Evolutionary conservation across 1,140 invertebrate genomes (phyloP).

Genomic region (Drosophila arawakana): DNA sequence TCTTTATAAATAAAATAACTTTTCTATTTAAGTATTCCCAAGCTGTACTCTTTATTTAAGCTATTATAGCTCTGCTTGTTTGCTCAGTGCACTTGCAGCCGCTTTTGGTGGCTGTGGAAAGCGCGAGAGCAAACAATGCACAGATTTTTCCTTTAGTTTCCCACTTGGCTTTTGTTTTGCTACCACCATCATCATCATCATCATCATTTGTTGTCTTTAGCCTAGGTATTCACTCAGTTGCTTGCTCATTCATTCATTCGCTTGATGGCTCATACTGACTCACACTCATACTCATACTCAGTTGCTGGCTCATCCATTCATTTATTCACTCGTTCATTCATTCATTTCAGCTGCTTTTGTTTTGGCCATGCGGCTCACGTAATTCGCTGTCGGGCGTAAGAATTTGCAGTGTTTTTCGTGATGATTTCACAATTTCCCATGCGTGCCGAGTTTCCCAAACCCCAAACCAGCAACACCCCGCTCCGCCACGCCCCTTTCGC

Average conservation of each 20-base stretch:
- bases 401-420: conserved; percentile 76
- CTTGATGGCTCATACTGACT: neutral
- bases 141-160: conserved; percentile 48
- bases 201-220: conserved; percentile 51
- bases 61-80: too few species aligned
- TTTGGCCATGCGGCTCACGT: conserved; percentile 68
- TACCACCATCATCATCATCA: neutral
- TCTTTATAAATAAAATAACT: too few species aligned
- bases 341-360: conserved; percentile 40
- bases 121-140: conserved; percentile 53
- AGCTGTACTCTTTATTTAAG: too few species aligned
- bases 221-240: conserved; percentile 50
- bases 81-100: neutral
- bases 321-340: conserved; percentile 36
- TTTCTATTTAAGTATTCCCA: too few species aligned
- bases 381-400: conserved; percentile 62
- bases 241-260: conserved; percentile 41
- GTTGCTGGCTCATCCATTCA: conserved; percentile 40
- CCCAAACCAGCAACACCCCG: neutral
- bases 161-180: conserved; percentile 52
- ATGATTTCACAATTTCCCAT: conserved; percentile 71
- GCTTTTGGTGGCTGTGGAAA: conserved; percentile 16
- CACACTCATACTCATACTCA: too few species aligned
- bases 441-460: conserved; percentile 55
- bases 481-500: neutral